Base-by-base conservation (phyloP, 2,113 vertebrate genomes). In the Hyperopisus bebe region DNA sequence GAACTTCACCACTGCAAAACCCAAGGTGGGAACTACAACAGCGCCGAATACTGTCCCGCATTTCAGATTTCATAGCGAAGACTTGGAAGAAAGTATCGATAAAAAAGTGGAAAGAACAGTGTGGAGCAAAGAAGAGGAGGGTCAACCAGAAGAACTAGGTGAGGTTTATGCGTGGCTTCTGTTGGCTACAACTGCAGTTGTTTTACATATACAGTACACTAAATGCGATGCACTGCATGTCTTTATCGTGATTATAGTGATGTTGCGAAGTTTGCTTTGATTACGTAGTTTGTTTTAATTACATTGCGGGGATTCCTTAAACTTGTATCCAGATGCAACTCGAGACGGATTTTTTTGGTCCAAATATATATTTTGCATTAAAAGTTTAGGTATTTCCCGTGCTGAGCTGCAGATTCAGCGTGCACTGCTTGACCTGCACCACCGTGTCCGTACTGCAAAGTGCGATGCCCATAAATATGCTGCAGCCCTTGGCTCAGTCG, bases 81-180 rank as follows among this genome's bases (percentile, higher is more conserved):
- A 89, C 74, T 53, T 89, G 88, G 70, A 82, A 51, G 88, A 89
- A 47, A 89, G 66, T 39, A 89, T 89, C 47, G 88, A 89, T 53
- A 24, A 51, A 48, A 53, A 51, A n/a, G 88, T 89, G 70, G 88
- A 83, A 50, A 89, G 13, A 47, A 89, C 24, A 85, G 89, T 84
- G 21, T 89, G 89, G 89, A 46, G 51, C 42, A 85, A 89, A 48
- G 51, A 89, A n/a, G 42, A 44, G n/a, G 80, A 84, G 13, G 51
- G 85, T 1, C 35, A 89, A 58, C 21, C 50, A 46, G 48, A 89
- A 46, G 11, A 84, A 31, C 89, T 46, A 35, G 89, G 89, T 89
- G 80, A 89, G 27, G 8, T 80, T 74, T 80, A 47, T 53, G 24
- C 66, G 42, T 19, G 27, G 66, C 3, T n/a, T 27, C 44, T 24